Evolutionary conservation across 2,797 vertebrate species (phyloP).

Genomic region (Scyliorhinus canicula): DNA sequence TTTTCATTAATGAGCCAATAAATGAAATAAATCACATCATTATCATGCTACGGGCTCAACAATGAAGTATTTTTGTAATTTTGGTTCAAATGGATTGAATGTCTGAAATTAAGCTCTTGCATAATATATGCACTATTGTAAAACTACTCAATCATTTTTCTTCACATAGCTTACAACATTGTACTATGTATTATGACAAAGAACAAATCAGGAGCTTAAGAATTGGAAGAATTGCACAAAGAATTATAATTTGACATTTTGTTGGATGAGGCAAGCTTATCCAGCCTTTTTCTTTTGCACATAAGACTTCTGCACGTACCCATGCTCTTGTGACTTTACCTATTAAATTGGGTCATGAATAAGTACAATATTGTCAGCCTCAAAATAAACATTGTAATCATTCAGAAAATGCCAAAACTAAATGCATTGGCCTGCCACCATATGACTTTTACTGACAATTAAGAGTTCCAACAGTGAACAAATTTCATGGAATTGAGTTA

Average conservation of each 20-base stretch:
- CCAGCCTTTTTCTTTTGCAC: neutral
- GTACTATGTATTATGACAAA: neutral
- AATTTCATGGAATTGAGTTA: slow-evolving; percentile 34
- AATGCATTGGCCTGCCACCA: neutral
- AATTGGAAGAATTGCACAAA: neutral
- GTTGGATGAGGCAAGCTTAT: neutral
- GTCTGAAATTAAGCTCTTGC: neutral
- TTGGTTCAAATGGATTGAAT: neutral
- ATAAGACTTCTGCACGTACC: neutral
- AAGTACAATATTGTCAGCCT: neutral
- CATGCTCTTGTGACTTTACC: neutral
- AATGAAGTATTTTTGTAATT: neutral
- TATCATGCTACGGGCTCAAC: neutral
- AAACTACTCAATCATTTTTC: neutral
- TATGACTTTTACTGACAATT: slow-evolving; percentile 22
- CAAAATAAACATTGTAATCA: neutral
- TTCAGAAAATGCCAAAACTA: neutral
- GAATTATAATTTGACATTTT: neutral
- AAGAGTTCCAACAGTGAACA: slow-evolving; percentile 11
- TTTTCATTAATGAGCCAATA: neutral
- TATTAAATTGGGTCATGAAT: neutral
- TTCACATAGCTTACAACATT: neutral
- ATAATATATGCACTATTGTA: neutral
- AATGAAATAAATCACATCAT: neutral
- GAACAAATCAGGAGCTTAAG: neutral